Evolutionary conservation across 2,113 vertebrate genomes (phyloP).

Genomic region (Noturus placidus): DNA sequence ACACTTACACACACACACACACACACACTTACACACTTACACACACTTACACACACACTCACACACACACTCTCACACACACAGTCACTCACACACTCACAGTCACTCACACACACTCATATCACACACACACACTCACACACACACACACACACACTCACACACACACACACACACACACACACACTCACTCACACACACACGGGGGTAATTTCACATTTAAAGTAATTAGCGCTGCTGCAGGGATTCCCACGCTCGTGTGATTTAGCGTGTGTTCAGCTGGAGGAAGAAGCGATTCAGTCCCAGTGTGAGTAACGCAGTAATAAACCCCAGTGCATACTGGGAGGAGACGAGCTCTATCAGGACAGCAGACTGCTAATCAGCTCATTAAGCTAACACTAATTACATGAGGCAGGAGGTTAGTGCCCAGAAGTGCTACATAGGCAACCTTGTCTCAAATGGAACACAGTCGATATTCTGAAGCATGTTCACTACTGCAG

Average conservation of each 20-base stretch:
- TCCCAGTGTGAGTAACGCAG: not conserved
- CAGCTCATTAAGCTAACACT: conserved; percentile 22
- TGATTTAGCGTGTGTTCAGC: conserved; percentile 4
- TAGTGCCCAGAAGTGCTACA: not conserved
- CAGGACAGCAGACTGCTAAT: conserved; percentile 11
- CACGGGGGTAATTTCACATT: not conserved
- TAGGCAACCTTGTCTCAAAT: not conserved
- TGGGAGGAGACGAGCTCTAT: not conserved
- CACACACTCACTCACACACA: conserved; percentile 16
- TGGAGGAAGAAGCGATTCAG: not conserved
- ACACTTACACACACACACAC: too few species aligned
- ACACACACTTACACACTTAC: too few species aligned
- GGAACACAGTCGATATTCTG: not conserved
- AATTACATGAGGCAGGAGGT: not conserved
- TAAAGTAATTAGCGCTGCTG: conserved; percentile 13
- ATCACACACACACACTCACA: too few species aligned
- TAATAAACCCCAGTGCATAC: conserved; percentile 11
- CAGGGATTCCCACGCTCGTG: conserved; percentile 12
- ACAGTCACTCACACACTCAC: too few species aligned
- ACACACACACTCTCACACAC: conserved; percentile 18
- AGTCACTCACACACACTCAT: conserved; percentile 8
- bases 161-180: conserved; percentile 19
- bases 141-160: conserved; percentile 3
- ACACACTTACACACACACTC: not conserved
- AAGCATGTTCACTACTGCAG: not conserved